phyloP scores from a whole-genome alignment of 2,797 vertebrate species.

The Chrysocyon brachyurus region DNA sequence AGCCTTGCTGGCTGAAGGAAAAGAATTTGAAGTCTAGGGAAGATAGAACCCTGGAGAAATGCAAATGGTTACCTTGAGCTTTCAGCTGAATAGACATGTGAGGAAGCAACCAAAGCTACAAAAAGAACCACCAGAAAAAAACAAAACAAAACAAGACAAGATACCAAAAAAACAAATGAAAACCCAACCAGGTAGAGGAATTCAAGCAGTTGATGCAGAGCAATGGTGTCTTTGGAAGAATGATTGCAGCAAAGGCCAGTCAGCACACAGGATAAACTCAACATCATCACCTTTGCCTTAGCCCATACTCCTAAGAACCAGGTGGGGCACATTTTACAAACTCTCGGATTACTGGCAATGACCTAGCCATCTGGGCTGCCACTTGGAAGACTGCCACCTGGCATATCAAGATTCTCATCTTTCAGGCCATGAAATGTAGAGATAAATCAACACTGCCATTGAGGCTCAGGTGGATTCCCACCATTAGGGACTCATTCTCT shows the following conservation, averaged over 20 bases:
- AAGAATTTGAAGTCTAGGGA: neutral
- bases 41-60: neutral
- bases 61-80: accelerated
- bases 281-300: neutral
- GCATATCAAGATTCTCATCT: neutral
- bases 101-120: neutral
- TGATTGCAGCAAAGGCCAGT: neutral
- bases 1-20: neutral
- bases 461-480: neutral
- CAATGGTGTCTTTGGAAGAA: neutral
- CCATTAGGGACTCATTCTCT: neutral
- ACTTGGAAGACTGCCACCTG: neutral
- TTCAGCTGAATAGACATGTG: neutral
- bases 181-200: neutral
- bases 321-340: neutral
- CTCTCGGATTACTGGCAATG: neutral
- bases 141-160: neutral
- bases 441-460: neutral
- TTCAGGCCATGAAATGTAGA: neutral
- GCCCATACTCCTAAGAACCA: neutral
- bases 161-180: neutral
- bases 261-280: neutral
- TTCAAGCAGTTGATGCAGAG: neutral
- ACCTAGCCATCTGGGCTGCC: neutral
- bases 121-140: neutral